A percentile compares a stretch with the other conserved stretches of the same genome.
phyloP scores from a whole-genome alignment of 2,797 vertebrate genomes.

The Brachyalestes nurse region DNA sequence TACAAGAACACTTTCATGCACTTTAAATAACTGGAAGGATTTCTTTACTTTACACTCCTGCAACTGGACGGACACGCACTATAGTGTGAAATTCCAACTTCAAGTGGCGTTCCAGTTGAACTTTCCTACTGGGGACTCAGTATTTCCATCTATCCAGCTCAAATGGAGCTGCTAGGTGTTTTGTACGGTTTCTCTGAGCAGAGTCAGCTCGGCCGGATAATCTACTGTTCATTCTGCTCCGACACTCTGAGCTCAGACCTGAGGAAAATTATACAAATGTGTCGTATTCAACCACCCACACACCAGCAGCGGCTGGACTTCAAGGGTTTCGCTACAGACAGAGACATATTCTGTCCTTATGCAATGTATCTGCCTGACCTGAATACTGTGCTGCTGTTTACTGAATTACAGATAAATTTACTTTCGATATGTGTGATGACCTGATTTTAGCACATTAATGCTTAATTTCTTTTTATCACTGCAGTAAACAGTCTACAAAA shows the following conservation, averaged over 20 bases:
- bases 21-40: no score
- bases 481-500: not conserved
- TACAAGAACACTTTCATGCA: no score
- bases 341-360: not conserved
- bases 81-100: no score
- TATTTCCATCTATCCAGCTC: no score
- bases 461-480: not conserved
- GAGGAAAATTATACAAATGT: constrained; percentile 4
- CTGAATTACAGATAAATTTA: not conserved
- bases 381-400: not conserved
- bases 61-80: no score
- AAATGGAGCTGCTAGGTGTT: no score
- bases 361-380: not conserved
- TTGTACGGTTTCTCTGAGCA: no score
- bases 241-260: constrained; percentile 12
- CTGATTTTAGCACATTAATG: not conserved
- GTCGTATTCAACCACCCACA: constrained; percentile 20
- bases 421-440: not conserved
- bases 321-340: not conserved
- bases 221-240: not conserved
- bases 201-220: no score
- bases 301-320: not conserved
- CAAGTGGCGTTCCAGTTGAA: no score
- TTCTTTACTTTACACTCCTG: no score
- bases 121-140: no score